A percentile compares a stretch with the other conserved stretches of the same genome.
Evolutionary conservation across 2,888 invertebrate species (phyloP).

Genomic region (Leptarthrus brevirostris): DNA sequence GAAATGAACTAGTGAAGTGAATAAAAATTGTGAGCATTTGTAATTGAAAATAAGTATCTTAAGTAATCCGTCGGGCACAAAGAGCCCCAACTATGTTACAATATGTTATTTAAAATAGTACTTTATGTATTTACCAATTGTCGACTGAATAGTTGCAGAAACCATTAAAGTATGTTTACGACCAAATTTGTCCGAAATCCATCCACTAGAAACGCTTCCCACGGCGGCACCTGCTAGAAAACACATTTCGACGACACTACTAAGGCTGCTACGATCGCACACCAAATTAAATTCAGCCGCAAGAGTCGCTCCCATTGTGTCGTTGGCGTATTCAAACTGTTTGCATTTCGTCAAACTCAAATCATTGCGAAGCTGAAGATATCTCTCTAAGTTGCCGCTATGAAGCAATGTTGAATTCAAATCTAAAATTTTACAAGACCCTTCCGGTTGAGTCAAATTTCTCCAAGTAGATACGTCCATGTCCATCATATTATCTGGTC

Average conservation of each 20-base stretch:
- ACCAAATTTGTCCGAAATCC: conserved; percentile 75
- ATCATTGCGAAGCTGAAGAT: not conserved
- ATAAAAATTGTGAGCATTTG: no score
- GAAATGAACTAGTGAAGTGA: no score
- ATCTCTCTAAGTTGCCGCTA: conserved; percentile 56
- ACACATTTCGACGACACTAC: conserved; percentile 73
- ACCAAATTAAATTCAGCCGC: conserved; percentile 73
- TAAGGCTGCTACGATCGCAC: conserved; percentile 70
- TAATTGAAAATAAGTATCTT: no score
- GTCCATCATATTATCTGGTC: conserved; percentile 65
- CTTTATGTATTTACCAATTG: conserved; percentile 69
- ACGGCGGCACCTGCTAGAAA: conserved; percentile 74
- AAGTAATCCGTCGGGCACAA: no score
- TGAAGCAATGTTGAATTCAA: conserved; percentile 55
- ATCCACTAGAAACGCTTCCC: conserved; percentile 75
- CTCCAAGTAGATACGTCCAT: conserved; percentile 68
- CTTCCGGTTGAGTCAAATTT: conserved; percentile 69
- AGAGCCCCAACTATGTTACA: no score
- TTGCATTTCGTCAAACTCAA: conserved; percentile 61
- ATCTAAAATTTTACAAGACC: conserved; percentile 67
- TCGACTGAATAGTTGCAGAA: conserved; percentile 70
- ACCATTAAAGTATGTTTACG: conserved; percentile 73
- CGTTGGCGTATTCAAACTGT: conserved; percentile 63
- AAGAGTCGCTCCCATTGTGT: conserved; percentile 68
- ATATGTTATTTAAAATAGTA: no score